Evolutionary conservation across 2,113 vertebrate species (phyloP), one percentile per base, ranked within the genome.

Genomic region (Cololabis saira): DNA sequence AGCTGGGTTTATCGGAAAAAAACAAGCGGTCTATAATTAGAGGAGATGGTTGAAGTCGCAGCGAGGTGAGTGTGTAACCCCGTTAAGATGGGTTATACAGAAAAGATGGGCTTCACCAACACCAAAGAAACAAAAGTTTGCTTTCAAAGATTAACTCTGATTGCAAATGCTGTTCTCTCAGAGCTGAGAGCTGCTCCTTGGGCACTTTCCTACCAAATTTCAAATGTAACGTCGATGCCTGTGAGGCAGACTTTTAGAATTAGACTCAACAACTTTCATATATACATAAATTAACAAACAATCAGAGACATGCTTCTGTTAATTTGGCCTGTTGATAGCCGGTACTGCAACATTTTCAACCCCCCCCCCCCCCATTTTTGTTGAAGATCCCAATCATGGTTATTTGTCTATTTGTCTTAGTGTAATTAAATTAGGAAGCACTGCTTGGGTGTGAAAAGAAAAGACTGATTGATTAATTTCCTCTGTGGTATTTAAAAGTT

Each of bases 401-500:
- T 71, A 66, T 82, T 84, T 76, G 62, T 83, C 74, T 71, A 66
- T 82, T 84, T 76, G 62, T 83, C 74, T 86, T 64, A 63, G 49
- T 61, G 61, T 41, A 19, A 15, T 49, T 37, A 54, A 82, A 77
- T 66, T 79, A 52, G 51, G 61, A 76, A 77, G 68, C 49, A 52
- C 49, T 43, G 65, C 53, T 61, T 73, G 27, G 56, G 63, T 82
- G 66, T 84, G 66, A 76, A 79, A 81, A 33, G 10, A 1, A 56
- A 68, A 61, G 65, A 81, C 79, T 81, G 68, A 84, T 84, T 84
- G 7, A 45, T 85, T 78, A 49, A 78, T 84, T 82, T 71, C 66
- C 65, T 69, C 12, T 5, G 41, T 75, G 71, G 80, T 83, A 73
- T 85, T 83, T 85, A 81, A 76, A 82, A 61, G 62, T 53, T 74